Base-by-base conservation (phyloP, 1,140 invertebrate genomes). In the Papilio dardanus region DNA sequence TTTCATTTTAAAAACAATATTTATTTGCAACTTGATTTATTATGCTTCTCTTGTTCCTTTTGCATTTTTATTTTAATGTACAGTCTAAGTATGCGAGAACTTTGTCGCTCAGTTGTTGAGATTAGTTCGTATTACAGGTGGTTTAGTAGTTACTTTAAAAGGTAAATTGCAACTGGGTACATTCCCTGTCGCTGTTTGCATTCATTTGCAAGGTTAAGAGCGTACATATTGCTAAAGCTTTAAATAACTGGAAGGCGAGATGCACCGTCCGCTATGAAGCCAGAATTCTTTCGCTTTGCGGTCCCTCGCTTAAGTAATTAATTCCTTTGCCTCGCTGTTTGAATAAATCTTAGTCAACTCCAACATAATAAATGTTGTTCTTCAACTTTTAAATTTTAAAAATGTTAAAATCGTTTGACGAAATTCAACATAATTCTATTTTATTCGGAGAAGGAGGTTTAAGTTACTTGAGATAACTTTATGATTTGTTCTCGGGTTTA, bases 301-400 rank as follows among this genome's bases (percentile, higher is more conserved):
- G 79, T 66, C 81, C 81, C 74, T 83, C 81, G 79, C 82, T 84
- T 86, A 86, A 86, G 85, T 91, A 87, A 90, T 90, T 89, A 91
- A 91, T 89, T 88, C 85, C 86, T 88, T 87, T 84, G 83, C 81
- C 74, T 78, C 73, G 76, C 79, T 77, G 78, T 87, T 87, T 86
- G 81, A 86, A 88, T 89, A 90, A 90, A 89, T 89, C 74, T 74
- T 80, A 81, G 78, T 77, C 76, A 81, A 86, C 84, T 88, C 77
- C 66, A 80, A 82, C 77, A 74, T 86, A 82, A 83, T 81, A 82
- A 83, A 82, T 82, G 81, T 84, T 81, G 83, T 82, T 81, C 79
- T 79, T 62, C 71, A 71, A 76, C 76, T 65, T 81, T 87, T 81
- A 81, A 80, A 79, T 79, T 81, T 81, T 77, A 79, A 83, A 85